These are phyloP conservation scores for Leptura quadrifasciata DNA, from an alignment of 2,888 invertebrate genomes.

Conservation along the genomic window DNA sequence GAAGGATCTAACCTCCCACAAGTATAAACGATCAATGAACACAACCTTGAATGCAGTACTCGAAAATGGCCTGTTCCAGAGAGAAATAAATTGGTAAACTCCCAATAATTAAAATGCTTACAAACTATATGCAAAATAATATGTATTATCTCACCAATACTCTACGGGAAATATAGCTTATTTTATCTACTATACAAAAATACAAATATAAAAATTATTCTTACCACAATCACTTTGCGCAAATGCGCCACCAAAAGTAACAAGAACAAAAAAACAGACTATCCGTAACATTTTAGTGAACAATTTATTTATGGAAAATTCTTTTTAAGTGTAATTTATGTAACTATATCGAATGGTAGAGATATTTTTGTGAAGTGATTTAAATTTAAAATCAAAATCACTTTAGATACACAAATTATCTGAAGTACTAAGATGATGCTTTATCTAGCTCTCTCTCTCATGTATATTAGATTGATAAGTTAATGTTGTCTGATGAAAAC, in stretches of 20 bases:
- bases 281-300: neutral
- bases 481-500: neutral
- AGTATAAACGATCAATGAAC: too few relatives aligned
- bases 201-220: neutral
- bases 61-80: too few relatives aligned
- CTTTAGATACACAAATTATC: neutral
- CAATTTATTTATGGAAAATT: neutral
- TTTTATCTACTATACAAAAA: neutral
- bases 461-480: neutral
- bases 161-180: neutral
- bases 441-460: neutral
- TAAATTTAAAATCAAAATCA: neutral
- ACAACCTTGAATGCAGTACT: too few relatives aligned
- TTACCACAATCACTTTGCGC: neutral
- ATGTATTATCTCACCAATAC: too few relatives aligned
- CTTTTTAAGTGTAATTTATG: neutral
- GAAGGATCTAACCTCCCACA: too few relatives aligned
- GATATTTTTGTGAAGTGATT: neutral
- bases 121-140: too few relatives aligned
- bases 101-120: too few relatives aligned
- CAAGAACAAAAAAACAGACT: neutral
- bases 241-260: neutral
- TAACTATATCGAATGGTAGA: neutral
- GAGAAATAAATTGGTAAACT: too few relatives aligned
- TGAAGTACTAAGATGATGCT: neutral